Percentiles rank a stretch among this genome's conserved stretches.
phyloP scores from a whole-genome alignment of 2,113 vertebrate genomes.

The Pyrgilauda ruficollis region DNA sequence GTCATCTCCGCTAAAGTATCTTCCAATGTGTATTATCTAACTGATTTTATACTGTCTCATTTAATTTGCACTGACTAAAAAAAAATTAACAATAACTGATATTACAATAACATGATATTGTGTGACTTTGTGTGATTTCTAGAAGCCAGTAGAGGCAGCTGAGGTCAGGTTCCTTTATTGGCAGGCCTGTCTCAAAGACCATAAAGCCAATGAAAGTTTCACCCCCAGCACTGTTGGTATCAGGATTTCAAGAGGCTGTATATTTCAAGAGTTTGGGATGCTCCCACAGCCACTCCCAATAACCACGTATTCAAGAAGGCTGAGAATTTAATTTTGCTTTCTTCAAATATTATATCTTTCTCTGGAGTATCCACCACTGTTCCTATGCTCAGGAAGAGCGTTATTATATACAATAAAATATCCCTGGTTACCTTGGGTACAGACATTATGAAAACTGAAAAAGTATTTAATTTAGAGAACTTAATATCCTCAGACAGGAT shows the following conservation, averaged over 20 bases:
- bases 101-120: neutral
- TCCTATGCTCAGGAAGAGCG: neutral
- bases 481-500: neutral
- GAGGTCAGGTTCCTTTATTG: neutral
- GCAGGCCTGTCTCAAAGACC: neutral
- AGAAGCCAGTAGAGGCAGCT: neutral
- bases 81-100: neutral
- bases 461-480: neutral
- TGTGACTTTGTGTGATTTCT: neutral
- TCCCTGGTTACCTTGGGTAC: neutral
- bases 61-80: neutral
- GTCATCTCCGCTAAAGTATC: neutral
- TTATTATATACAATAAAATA: neutral
- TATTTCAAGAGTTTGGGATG: neutral
- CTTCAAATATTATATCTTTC: neutral
- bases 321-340: neutral
- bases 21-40: neutral
- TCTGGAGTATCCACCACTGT: neutral
- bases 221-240: neutral
- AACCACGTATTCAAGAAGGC: neutral
- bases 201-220: neutral
- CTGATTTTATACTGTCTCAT: neutral
- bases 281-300: neutral
- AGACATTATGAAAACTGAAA: neutral
- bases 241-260: neutral